Base-by-base conservation (phyloP, 2,888 invertebrate genomes). In the Lochmaea crataegi region DNA sequence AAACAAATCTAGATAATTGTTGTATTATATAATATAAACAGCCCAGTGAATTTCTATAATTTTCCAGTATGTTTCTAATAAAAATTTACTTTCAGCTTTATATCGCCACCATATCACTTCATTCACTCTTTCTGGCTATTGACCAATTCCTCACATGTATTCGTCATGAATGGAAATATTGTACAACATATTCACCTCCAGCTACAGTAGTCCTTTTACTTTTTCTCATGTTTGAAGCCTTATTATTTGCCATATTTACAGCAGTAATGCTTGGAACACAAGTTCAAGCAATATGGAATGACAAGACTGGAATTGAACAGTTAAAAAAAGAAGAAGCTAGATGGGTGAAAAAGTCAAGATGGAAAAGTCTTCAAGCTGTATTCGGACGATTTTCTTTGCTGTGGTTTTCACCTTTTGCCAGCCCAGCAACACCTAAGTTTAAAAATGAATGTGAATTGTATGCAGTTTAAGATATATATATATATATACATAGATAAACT, bases 291-390 rank as follows among this genome's bases (percentile, higher is more conserved):
- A 99, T 99, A 84, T 97, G 98, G 92, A 96, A 96, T 84, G 99
- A 99, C 87, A 97, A 99, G 89, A 99, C 99, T 81, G 98, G 98
- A 57, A 99, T 99, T 80, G 99, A 99, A 85, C 96, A 97, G 87
- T 87, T 99, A 82, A 98, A 98, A 88, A 97, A 97, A 84, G 98
- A 99, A 84, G 94, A 97, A 86, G 95, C 96, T 1, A 90, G 95
- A 14, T 97, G 97, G 96, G 94, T 94, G 64, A 95, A 95, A 82
- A 96, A 95, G 82, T 96, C 96, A 0, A 90, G 95, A 65, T 96
- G 98, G 94, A 95, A 96, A 89, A 97, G 96, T 83, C 94, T 99
- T 80, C 97, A 97, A 85, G 93, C 96, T 0, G 99, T 99, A 4
- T 99, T 99, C 87, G 99, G 99, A 32, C 91, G 97, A 14, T 98